phyloP scores from a whole-genome alignment of 2,888 invertebrate species.

The Sipha maydis region DNA sequence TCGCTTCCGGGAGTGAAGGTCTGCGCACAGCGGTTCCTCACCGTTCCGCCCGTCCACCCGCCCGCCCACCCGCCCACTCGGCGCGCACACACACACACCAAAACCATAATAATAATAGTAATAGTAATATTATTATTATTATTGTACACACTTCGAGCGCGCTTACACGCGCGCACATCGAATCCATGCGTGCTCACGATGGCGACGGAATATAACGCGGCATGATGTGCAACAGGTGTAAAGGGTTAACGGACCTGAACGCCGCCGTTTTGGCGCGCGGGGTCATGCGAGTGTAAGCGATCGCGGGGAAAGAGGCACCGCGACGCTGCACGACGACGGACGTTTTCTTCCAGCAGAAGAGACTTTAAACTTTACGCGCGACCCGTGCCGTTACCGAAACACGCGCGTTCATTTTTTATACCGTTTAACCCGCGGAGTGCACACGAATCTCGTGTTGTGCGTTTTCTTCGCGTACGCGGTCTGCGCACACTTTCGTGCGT shows the following conservation, averaged over 20 bases:
- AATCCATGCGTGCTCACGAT: not conserved
- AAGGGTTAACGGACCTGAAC: slow-evolving; percentile 61
- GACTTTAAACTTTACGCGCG: not conserved
- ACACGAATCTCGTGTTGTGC: too few relatives aligned
- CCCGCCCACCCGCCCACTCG: slow-evolving; percentile 13
- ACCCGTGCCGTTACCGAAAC: too few relatives aligned
- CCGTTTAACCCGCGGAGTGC: too few relatives aligned
- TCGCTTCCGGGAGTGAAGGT: slow-evolving; percentile 62
- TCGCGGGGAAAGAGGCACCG: not conserved
- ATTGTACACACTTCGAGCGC: not conserved
- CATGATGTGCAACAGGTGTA: slow-evolving; percentile 51
- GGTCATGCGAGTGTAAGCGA: slow-evolving; percentile 2
- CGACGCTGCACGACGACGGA: not conserved
- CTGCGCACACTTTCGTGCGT: too few relatives aligned
- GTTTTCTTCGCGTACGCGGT: too few relatives aligned
- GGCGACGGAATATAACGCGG: not conserved
- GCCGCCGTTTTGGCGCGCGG: slow-evolving; percentile 27
- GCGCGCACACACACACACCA: not conserved
- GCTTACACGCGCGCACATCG: not conserved
- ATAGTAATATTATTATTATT: too few relatives aligned
- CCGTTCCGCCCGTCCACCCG: not conserved
- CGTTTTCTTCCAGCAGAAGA: not conserved
- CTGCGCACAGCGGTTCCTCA: slow-evolving; percentile 16
- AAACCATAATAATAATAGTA: too few relatives aligned
- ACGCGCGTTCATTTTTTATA: too few relatives aligned